Evolutionary conservation across 2,797 vertebrate species (phyloP), one percentile per base, ranked within the genome.

Genomic region (Pangasius djambal): DNA sequence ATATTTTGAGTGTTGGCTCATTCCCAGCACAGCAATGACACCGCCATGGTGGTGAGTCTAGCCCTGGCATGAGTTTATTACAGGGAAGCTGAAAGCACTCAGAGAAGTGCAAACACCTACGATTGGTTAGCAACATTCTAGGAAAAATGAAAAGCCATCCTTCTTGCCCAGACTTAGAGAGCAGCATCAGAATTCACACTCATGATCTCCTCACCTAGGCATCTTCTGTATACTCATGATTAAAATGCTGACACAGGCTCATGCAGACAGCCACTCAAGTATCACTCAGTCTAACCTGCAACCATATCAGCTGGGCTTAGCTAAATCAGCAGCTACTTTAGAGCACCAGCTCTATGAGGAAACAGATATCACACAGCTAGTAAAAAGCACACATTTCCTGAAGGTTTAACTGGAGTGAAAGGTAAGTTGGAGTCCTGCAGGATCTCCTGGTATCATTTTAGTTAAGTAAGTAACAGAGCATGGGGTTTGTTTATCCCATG

Each of bases 401-500:
- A 63, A 18, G 34, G 7, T 59, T 82, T 37, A 82, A 37, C 31
- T 31, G n/a, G 55, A 40, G 20, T 34, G n/a, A 31, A 37, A 18
- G 20, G 70, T 22, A 44, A 25, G 37, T 12, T 1, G 4, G 44
- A 50, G 52, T 34, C 25, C 28, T 31, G 15, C 12, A 18, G 40
- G 16, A 18, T 67, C 44, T 31, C 63, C 83, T 69, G 44, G 1
- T 20, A 86, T 86, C 48, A 67, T 82, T 61, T 50, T 16, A 44
- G 22, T 61, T 44, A 82, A 50, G 59, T 7, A 83, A 44, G 6
- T 65, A 48, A 65, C 34, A 69, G 22, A 79, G 31, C 12, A 25
- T 82, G 20, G 48, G 85, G 25, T 67, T 31, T 88, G 70, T 88
- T 89, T 77, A 88, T 72, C 83, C 72, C 28, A 31, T 85, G 82